Base-by-base conservation (phyloP, 2,797 vertebrate species). In the Steatocranus sp. region DNA sequence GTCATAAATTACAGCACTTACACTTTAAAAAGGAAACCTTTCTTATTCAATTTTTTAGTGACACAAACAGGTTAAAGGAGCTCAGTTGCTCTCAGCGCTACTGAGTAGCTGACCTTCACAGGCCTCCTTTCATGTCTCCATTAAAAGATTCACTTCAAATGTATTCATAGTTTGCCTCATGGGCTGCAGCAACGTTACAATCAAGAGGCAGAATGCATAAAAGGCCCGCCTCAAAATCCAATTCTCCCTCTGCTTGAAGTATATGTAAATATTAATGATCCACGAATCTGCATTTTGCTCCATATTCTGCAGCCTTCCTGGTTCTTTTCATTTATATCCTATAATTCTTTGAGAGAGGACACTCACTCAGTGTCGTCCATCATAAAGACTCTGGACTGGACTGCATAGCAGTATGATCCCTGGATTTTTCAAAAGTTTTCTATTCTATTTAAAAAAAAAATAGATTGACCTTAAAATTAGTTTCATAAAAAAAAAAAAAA, bases 221-320 rank as follows among this genome's bases (percentile, higher is more conserved):
- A 95, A 94, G 91, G 81, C 86, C 86, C 27, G 87, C 85, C 83
- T 85, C 81, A 82, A 93, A 92, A 93, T 94, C 92, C 88, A 92
- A 89, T 94, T 93, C 91, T 91, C 89, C 43, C 87, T 34, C 83
- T 46, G 77, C 88, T 92, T 89, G 46, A 87, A 93, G 87, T 88
- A 83, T 88, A 87, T 92, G 92, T 94, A 93, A 94, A 96, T 96
- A 94, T 96, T 94, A 95, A 96, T 94, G 93, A 90, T 89, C 83
- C 85, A 79, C 86, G 81, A 73, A 90, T 94, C 90, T 93, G 91
- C 91, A 88, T 94, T 93, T 94, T 86, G 66, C 81, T 80, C 89
- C 86, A 85, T 84, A 86, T 94, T 94, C 79, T 87, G 81, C 51
- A 49, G 81, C 48, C 58, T 81, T 78, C 61, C 46, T 76, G 87